Conservation (phyloP, 2,797 vertebrate species). For the Chromobotia macracanthus region DNA sequence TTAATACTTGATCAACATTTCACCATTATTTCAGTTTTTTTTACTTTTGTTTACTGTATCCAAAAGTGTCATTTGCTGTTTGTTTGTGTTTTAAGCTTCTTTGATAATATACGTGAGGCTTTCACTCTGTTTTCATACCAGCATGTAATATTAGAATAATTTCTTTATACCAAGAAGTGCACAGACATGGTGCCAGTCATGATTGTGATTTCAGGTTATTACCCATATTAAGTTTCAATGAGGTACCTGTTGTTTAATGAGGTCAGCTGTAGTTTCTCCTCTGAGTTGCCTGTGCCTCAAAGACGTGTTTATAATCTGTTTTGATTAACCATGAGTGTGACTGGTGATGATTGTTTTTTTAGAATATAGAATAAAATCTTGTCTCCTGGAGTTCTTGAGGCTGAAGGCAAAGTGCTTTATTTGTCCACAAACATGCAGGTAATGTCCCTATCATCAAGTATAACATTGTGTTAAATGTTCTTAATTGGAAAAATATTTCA, state of each 20-base stretch:
- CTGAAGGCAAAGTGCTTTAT: neutral
- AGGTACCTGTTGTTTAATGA: too few species aligned
- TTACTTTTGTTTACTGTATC: conserved; percentile 11
- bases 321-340: neutral
- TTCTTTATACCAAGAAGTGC: conserved; percentile 4
- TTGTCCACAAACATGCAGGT: neutral
- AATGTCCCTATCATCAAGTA: neutral
- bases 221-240: conserved; percentile 52
- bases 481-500: neutral
- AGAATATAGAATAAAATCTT: neutral
- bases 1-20: neutral
- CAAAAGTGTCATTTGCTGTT: neutral
- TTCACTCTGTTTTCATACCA: conserved; percentile 8
- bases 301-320: neutral
- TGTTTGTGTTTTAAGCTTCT: neutral
- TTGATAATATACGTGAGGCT: conserved; percentile 10
- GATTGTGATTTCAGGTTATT: conserved; percentile 56
- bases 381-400: neutral
- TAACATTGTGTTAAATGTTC: neutral
- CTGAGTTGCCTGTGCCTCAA: conserved; percentile 11
- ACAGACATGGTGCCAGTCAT: conserved; percentile 31
- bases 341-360: neutral
- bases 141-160: neutral
- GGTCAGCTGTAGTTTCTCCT: conserved; percentile 47
- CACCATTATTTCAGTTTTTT: neutral